Percentiles rank a stretch among this genome's conserved stretches.
Conservation (phyloP, 2,797 vertebrate species). For the Austrolebias charrua region DNA sequence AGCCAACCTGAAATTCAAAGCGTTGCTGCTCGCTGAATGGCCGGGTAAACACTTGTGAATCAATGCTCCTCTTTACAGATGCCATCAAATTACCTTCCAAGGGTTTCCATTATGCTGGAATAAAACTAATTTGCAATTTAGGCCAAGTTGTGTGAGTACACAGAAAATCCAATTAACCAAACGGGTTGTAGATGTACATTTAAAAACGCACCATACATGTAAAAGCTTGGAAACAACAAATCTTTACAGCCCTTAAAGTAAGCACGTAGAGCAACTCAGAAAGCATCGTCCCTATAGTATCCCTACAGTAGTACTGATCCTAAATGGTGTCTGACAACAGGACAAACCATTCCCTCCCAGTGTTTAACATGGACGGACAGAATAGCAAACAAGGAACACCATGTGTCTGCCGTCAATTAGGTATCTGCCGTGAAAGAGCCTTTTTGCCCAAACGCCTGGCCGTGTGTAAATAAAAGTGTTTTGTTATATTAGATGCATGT, state of each 20-base stretch:
- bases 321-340: background rate
- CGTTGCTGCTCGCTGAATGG: conserved; percentile 35
- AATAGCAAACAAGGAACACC: conserved; percentile 15
- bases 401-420: conserved; percentile 26
- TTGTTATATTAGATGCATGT: conserved; percentile 5
- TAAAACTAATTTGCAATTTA: conserved; percentile 33
- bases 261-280: background rate
- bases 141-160: conserved; percentile 18
- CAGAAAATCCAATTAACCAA: conserved; percentile 26
- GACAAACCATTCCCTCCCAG: background rate
- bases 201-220: conserved; percentile 3
- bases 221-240: background rate
- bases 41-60: conserved; percentile 50
- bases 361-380: background rate
- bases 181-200: conserved; percentile 6
- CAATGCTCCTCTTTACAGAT: conserved; percentile 45
- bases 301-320: background rate
- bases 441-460: background rate
- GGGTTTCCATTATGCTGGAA: conserved; percentile 36
- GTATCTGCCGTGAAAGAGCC: conserved; percentile 6
- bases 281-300: background rate
- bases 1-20: conserved; percentile 37
- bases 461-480: background rate
- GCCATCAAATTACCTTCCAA: conserved; percentile 22
- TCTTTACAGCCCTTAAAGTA: background rate